Conservation (phyloP, 2,113 vertebrate genomes). For the Acanthochromis polyacanthus region DNA sequence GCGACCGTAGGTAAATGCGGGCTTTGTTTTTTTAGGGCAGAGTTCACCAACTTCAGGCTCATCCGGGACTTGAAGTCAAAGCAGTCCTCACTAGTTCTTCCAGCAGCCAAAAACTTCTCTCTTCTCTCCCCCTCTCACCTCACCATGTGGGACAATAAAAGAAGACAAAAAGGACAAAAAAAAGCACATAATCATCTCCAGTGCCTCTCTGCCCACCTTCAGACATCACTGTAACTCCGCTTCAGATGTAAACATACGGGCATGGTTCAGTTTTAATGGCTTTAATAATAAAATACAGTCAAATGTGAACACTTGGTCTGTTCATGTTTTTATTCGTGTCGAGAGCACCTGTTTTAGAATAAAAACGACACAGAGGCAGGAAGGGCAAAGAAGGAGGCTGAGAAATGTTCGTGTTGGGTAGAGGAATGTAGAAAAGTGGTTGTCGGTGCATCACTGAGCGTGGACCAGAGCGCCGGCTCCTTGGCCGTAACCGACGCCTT, state of each 20-base stretch:
- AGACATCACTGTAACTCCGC: constrained; percentile 81
- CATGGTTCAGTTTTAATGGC: constrained; percentile 88
- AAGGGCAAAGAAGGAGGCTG: background rate
- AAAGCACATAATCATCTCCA: constrained; percentile 83
- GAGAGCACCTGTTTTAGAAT: background rate
- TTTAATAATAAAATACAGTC: constrained; percentile 87
- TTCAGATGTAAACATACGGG: constrained; percentile 86
- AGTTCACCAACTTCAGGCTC: constrained; percentile 39
- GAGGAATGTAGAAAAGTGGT: constrained; percentile 24
- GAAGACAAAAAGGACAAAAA: constrained; percentile 10
- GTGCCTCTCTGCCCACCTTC: constrained; percentile 80
- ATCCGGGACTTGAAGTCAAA: constrained; percentile 42
- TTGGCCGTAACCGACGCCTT: constrained; percentile 96
- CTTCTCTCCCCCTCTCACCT: constrained; percentile 15
- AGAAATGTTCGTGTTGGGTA: constrained; percentile 1
- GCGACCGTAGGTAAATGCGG: constrained; percentile 4
- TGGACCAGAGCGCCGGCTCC: constrained; percentile 95
- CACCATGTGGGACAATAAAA: constrained; percentile 56
- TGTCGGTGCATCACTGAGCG: constrained; percentile 85
- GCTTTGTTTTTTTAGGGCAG: constrained; percentile 34
- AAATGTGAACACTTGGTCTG: constrained; percentile 67
- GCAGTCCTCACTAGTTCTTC: constrained; percentile 68
- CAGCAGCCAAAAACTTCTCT: constrained; percentile 51
- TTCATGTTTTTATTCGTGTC: constrained; percentile 53
- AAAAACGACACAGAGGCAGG: background rate